These are phyloP conservation scores for Nymphalis urticae DNA, from an alignment of 2,888 invertebrate genomes.

Conservation along the genomic window DNA sequence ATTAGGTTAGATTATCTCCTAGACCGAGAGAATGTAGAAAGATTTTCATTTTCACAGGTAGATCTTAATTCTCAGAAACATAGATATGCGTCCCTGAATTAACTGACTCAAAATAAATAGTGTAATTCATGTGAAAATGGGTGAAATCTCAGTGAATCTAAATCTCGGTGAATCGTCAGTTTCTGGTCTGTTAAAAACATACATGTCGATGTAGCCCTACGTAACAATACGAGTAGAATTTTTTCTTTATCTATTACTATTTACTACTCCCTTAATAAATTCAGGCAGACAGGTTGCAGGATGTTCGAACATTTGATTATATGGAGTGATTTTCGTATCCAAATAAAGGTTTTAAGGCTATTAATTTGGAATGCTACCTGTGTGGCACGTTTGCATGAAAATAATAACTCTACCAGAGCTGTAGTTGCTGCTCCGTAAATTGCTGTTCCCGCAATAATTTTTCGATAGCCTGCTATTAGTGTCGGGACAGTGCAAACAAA, in stretches of 20 bases:
- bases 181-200: too few relatives aligned
- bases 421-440: constrained; percentile 59
- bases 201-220: too few relatives aligned
- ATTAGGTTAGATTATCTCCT: too few relatives aligned
- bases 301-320: neutral
- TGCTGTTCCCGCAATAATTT: constrained; percentile 66
- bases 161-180: too few relatives aligned
- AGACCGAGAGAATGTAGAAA: too few relatives aligned
- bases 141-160: too few relatives aligned
- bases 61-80: too few relatives aligned
- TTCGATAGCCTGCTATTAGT: constrained; percentile 64
- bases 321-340: constrained; percentile 6
- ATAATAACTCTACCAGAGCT: constrained; percentile 48
- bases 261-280: neutral
- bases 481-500: constrained; percentile 71
- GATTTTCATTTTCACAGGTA: too few relatives aligned
- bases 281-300: neutral
- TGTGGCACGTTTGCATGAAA: constrained; percentile 42
- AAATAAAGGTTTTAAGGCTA: constrained; percentile 25
- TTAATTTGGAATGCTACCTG: constrained; percentile 37
- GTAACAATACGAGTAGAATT: too few relatives aligned
- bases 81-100: too few relatives aligned
- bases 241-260: neutral
- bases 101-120: too few relatives aligned
- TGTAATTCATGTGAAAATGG: too few relatives aligned